These are phyloP conservation scores for Tupaia chinensis DNA, from an alignment of 2,113 vertebrate species.

Conservation along the genomic window DNA sequence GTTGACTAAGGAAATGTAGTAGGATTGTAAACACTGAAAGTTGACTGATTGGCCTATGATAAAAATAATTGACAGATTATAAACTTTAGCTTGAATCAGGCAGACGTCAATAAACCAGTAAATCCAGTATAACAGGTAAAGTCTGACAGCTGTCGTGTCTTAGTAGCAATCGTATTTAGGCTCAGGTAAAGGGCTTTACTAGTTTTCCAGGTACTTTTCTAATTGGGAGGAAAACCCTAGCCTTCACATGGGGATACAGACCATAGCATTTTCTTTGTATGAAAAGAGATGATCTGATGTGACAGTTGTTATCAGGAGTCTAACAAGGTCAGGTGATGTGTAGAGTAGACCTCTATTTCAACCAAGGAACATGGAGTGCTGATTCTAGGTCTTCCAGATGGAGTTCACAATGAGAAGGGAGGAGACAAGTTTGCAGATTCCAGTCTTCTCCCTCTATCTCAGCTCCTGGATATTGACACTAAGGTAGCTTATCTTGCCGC, in stretches of 20 bases:
- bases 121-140: background rate
- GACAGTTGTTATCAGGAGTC: background rate
- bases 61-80: conserved; percentile 8
- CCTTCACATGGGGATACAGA: background rate
- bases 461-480: background rate
- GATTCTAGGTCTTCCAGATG: background rate
- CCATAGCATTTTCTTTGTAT: background rate
- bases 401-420: background rate
- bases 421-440: background rate
- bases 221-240: background rate
- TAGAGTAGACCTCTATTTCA: background rate
- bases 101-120: background rate
- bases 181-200: background rate
- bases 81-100: conserved; percentile 7
- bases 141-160: background rate
- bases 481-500: background rate
- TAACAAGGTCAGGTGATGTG: background rate
- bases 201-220: background rate
- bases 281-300: background rate
- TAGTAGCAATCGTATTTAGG: background rate
- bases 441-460: background rate
- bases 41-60: background rate
- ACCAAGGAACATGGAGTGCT: background rate
- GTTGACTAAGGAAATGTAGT: background rate
- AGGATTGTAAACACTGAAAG: background rate